Evolutionary conservation across 2,888 invertebrate species (phyloP), one percentile per base, ranked within the genome.

Genomic region (Protodeltote pygarga): DNA sequence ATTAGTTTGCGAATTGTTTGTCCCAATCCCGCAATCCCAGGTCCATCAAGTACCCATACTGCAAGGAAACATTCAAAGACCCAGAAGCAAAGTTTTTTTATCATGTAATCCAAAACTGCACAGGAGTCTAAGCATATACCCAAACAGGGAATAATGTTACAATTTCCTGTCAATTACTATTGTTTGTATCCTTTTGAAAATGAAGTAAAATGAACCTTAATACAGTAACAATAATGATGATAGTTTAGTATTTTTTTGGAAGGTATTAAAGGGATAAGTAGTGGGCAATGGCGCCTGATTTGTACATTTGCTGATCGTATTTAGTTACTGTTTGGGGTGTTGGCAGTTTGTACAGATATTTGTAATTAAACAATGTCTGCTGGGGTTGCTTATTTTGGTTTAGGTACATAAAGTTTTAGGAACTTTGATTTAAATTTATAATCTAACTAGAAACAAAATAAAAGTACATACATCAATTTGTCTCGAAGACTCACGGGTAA

Each of bases 111-210:
- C 9, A 52, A 74, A 31, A 59, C 66, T 50, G 38, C 51, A 45
- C 60, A 64, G 62, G 41, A 57, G 39, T 27, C 54, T 81, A 81
- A 87, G 77, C 70, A 73, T 66, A 66, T 60, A 13, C 15, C 23
- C 76, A 85, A 82, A 88, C 79, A 83, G 42, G 45, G 79, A 76
- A 65, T 86, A 73, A 80, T 76, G 81, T 83, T 87, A 84, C 88
- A 77, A 73, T 87, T 81, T 87, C 87, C 85, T 81, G 75, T 81
- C 85, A 82, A 83, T 85, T 83, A 81, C 75, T 45, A 29, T 35
- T 73, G 68, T 82, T 82, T 59, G 34, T 31, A 34, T 41, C 20
- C 21, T 17, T 10, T 6, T 37, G 11, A 1, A 5, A 3, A 2
- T 14, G n/a, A 6, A 1, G 15, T 1, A 29, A 50, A 51, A 10